A percentile compares a stretch with the other conserved stretches of the same genome.
phyloP scores from a whole-genome alignment of 2,797 vertebrate species.

The Sphenopsis melanotis region DNA sequence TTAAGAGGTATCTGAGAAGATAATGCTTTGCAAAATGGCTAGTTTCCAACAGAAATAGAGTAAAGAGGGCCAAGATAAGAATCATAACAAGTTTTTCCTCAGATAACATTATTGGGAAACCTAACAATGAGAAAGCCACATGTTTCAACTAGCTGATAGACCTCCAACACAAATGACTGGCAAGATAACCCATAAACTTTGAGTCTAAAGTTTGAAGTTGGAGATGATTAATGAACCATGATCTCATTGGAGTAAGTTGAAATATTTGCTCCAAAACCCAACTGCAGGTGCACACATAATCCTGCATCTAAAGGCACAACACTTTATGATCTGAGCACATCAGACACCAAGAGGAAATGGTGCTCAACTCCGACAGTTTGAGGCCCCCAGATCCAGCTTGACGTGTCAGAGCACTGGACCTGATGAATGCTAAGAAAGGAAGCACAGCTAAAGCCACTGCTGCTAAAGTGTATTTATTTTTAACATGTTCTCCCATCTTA shows the following conservation, averaged over 20 bases:
- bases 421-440: neutral
- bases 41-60: neutral
- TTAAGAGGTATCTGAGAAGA: neutral
- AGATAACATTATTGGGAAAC: neutral
- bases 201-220: neutral
- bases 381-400: neutral
- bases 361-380: neutral
- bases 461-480: conserved; percentile 14
- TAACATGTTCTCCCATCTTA: neutral
- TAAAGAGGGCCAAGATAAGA: neutral
- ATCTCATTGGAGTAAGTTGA: neutral
- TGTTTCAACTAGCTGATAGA: neutral
- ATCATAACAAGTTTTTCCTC: neutral
- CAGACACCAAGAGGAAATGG: neutral
- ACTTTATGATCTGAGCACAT: neutral
- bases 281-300: neutral
- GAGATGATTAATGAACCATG: neutral
- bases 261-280: neutral
- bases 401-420: neutral
- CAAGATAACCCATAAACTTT: neutral
- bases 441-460: neutral
- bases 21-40: neutral
- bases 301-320: neutral
- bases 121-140: neutral
- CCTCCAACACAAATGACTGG: neutral